Base-by-base conservation (phyloP, 1,140 invertebrate genomes). In the Druon quercuslanigerum region DNA sequence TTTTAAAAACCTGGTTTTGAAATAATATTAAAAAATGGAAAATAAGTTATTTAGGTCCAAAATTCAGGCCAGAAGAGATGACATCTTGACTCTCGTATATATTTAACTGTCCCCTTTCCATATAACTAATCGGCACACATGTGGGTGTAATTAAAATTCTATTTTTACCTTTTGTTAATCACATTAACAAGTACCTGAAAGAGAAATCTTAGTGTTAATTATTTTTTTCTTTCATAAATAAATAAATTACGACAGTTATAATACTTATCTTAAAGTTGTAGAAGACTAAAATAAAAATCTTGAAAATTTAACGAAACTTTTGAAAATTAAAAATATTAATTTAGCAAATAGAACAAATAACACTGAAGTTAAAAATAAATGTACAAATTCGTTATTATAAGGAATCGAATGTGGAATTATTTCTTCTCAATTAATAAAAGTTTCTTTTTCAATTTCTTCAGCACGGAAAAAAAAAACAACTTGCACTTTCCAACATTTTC, bases 91-190 rank as follows among this genome's bases (percentile, higher is more conserved):
- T 60, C 20, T 60, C 20, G 57, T 60, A 60, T 66, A 66, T 66
- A 66, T 66, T 66, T 66, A 66, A 66, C 25, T 66, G 60, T 66
- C 60, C 60, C 13, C 60, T 66, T 66, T 66, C 60, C 60, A 33
- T 66, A 66, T 66, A 66, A 66, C 60, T 66, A 66, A 66, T 33
- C 60, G 20, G 20, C 17, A 19, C 54, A 56, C 54, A 46, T 14
- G 25, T 33, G 40, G 40, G 25, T 66, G 60, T 33, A 66, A 66
- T 66, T 66, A 66, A 66, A 40, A 66, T 8, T 40, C 25, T 57
- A 66, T 66, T 66, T 66, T 19, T 33, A 5, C 60, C 13, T n/a
- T 5, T 33, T 14, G 14, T 40, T 40, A 25, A 66, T 40, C 1
- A 66, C 16, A n/a, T 66, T 14, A 13, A 33, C 25, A 40, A 14